Evolutionary conservation across 2,888 invertebrate genomes (phyloP), one percentile per base, ranked within the genome.

Genomic region (Papilio elwesi): DNA sequence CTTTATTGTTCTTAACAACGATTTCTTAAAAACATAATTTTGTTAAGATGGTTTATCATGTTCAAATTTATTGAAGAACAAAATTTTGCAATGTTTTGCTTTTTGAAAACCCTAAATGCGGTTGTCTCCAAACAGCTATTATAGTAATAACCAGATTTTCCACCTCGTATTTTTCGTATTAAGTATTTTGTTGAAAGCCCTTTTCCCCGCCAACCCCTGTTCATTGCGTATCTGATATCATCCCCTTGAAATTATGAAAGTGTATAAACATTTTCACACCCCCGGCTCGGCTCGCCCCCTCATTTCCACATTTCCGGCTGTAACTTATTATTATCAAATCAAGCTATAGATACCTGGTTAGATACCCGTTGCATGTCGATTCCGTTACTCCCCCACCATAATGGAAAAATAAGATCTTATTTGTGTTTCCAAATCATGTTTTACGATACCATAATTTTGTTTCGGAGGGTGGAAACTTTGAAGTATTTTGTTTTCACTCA

Each of bases 241-340:
- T 89, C 92, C 93, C 93, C 85, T 91, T 88, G 86, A 91, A 92
- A 93, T 93, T 93, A 93, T 93, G 91, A 92, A 92, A 92, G 90
- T 92, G 92, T 93, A 92, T 92, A 91, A 92, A 93, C 91, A 92
- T 92, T 93, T 91, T 92, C 92, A 91, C 93, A 90, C 92, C 92
- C n/a, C 92, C 83, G 79, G 78, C 78, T 78, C 77, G 63, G 67
- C 68, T 75, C 83, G 81, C 89, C 90, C 91, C 87, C 83, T 87
- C 84, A 87, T 91, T 91, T 90, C 87, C 88, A 85, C 87, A 85
- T 87, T 90, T 88, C 81, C 88, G 83, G 83, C 83, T 85, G 86
- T 82, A 90, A 88, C 86, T 92, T 92, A 93, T 93, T 93, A 93
- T 93, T 93, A 93, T 93, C 92, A 91, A 93, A 93, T 93, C 92